phyloP scores from a whole-genome alignment of 2,888 invertebrate species.

The Adelognathus sp. region DNA sequence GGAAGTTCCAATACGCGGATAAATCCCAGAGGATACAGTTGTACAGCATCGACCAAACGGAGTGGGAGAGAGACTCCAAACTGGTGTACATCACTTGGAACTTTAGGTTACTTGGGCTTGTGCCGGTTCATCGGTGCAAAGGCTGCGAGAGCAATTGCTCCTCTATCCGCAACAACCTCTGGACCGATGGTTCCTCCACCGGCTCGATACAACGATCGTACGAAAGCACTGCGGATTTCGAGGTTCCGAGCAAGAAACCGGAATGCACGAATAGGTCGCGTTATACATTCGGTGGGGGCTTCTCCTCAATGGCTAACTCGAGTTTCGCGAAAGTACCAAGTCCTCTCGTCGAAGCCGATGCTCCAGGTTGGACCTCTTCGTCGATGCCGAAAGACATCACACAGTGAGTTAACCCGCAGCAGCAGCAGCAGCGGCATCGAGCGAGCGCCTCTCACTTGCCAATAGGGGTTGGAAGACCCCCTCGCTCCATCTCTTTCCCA shows the following conservation, averaged over 20 bases:
- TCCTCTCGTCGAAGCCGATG: slow-evolving; percentile 39
- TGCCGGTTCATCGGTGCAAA: slow-evolving; percentile 33
- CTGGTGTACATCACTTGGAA: slow-evolving; percentile 49
- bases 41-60: slow-evolving; percentile 34
- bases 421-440: too few relatives aligned
- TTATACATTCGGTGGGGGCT: slow-evolving; percentile 69
- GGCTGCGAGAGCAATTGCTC: slow-evolving; percentile 24
- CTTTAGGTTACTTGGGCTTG: slow-evolving; percentile 35
- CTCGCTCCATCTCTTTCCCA: slow-evolving; percentile 38
- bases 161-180: slow-evolving; percentile 32
- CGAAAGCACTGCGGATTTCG: slow-evolving; percentile 19
- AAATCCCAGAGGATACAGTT: slow-evolving; percentile 44
- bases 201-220: slow-evolving; percentile 42
- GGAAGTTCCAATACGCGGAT: slow-evolving; percentile 12
- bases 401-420: slow-evolving; percentile 38
- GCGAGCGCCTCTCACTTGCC: slow-evolving; percentile 54
- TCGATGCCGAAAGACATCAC: slow-evolving; percentile 40
- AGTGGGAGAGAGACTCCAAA: slow-evolving; percentile 36
- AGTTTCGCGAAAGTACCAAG: slow-evolving; percentile 62
- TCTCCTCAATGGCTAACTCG: slow-evolving; percentile 68
- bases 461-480: slow-evolving; percentile 58
- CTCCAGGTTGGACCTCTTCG: slow-evolving; percentile 12
- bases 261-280: slow-evolving; percentile 55
- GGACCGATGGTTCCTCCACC: slow-evolving; percentile 40
- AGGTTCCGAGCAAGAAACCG: slow-evolving; percentile 38